phyloP scores from a whole-genome alignment of 2,888 invertebrate genomes.

The Nudaria mundana region DNA sequence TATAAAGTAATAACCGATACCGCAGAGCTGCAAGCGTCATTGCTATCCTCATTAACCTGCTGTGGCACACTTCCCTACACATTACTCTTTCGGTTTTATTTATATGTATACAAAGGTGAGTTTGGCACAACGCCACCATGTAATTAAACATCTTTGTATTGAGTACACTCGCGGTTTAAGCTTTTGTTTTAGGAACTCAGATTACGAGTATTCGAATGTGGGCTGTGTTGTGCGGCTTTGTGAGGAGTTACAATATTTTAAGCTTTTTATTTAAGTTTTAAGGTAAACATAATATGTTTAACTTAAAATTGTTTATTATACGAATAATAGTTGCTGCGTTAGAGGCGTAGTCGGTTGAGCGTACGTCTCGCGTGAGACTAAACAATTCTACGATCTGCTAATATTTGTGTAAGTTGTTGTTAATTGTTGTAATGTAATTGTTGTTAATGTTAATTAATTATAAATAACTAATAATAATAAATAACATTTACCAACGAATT shows the following conservation, averaged over 20 bases:
- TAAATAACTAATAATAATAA: too few relatives aligned
- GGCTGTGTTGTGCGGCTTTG: conserved; percentile 13
- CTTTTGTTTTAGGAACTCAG: conserved; percentile 30
- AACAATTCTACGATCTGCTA: too few relatives aligned
- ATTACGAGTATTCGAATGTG: conserved; percentile 21
- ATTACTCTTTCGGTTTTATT: conserved; percentile 37
- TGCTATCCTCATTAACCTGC: conserved; percentile 49
- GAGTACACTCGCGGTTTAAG: conserved; percentile 20
- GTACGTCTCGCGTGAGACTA: too few relatives aligned
- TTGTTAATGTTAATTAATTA: too few relatives aligned
- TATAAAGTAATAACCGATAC: conserved; percentile 36
- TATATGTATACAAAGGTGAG: conserved; percentile 22
- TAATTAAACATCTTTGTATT: conserved; percentile 34
- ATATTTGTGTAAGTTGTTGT: too few relatives aligned
- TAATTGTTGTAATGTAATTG: too few relatives aligned
- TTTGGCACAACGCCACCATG: conserved; percentile 19
- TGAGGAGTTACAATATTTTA: neutral
- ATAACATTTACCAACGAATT: too few relatives aligned
- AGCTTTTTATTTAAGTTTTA: neutral
- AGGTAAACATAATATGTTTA: neutral
- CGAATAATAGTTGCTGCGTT: too few relatives aligned
- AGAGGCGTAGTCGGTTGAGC: too few relatives aligned
- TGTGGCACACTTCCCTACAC: conserved; percentile 28
- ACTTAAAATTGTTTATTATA: too few relatives aligned
- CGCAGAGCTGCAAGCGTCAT: conserved; percentile 35